phyloP scores from a whole-genome alignment of 1,140 invertebrate species.

The Pseudomyrmex gracilis region DNA sequence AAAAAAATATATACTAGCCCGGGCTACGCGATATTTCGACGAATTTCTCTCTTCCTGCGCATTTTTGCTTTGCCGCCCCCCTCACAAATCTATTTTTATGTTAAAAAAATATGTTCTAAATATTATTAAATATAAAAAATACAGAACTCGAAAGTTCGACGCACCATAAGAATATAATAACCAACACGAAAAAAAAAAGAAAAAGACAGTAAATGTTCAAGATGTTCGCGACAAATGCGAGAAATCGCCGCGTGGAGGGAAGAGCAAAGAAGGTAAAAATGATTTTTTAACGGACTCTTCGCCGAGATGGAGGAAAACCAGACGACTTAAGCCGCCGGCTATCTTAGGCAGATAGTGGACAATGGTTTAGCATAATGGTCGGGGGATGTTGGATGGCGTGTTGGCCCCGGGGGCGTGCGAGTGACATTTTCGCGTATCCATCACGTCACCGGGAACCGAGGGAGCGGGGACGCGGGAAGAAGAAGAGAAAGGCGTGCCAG shows the following conservation, averaged over 20 bases:
- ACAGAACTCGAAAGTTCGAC: background rate
- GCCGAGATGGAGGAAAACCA: conserved; percentile 40
- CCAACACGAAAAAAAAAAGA: background rate
- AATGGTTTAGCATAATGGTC: conserved; percentile 85
- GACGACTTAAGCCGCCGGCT: conserved; percentile 74
- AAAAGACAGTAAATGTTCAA: background rate
- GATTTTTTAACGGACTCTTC: conserved; percentile 79
- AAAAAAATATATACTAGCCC: conserved; percentile 48
- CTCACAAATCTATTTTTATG: background rate
- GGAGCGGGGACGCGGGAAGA: conserved; percentile 53
- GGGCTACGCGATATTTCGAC: conserved; percentile 36
- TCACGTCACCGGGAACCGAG: conserved; percentile 73
- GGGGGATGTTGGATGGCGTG: conserved; percentile 76
- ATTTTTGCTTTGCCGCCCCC: background rate
- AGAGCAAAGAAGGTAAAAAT: conserved; percentile 70
- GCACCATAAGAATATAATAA: background rate
- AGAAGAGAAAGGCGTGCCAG: conserved; percentile 76
- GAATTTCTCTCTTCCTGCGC: background rate
- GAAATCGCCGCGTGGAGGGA: conserved; percentile 50
- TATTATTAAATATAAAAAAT: background rate
- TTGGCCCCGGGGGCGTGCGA: conserved; percentile 78
- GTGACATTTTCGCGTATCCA: conserved; percentile 83
- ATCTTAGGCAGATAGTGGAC: conserved; percentile 85
- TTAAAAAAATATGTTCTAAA: background rate
- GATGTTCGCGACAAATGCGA: conserved; percentile 41